Percentiles rank a stretch among this genome's conserved stretches.
phyloP scores from a whole-genome alignment of 2,888 invertebrate species.

The Steromphala cineraria region DNA sequence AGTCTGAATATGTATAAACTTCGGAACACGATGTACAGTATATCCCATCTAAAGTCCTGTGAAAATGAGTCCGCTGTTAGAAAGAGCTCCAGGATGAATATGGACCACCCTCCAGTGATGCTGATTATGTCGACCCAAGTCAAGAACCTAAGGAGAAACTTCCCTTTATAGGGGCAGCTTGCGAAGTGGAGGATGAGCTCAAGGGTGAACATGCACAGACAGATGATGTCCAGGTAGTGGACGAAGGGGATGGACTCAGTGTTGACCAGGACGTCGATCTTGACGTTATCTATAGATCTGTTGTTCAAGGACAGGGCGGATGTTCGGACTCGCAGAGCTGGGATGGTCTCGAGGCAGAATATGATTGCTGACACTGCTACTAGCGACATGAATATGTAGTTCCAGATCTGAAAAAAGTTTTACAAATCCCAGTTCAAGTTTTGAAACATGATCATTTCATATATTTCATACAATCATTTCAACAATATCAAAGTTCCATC shows the following conservation, averaged over 20 bases:
- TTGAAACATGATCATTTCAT: too few relatives aligned
- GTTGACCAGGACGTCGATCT: not conserved
- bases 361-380: not conserved
- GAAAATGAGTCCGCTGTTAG: too few relatives aligned
- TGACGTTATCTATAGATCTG: not conserved
- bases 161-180: not conserved
- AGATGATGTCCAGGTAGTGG: not conserved
- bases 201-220: not conserved
- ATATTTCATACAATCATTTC: too few relatives aligned
- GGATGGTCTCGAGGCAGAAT: not conserved
- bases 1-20: not conserved
- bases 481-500: too few relatives aligned
- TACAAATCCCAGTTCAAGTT: too few relatives aligned
- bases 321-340: not conserved
- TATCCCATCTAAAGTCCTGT: not conserved
- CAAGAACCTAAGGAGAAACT: not conserved
- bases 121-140: conserved; percentile 10
- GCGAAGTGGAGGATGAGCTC: not conserved
- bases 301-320: not conserved
- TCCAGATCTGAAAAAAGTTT: not conserved
- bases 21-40: not conserved
- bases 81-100: not conserved
- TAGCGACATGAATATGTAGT: not conserved
- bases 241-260: not conserved
- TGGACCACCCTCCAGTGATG: not conserved